These are phyloP conservation scores for Drymonia ruficornis DNA, from an alignment of 2,888 invertebrate genomes.

Conservation along the genomic window DNA sequence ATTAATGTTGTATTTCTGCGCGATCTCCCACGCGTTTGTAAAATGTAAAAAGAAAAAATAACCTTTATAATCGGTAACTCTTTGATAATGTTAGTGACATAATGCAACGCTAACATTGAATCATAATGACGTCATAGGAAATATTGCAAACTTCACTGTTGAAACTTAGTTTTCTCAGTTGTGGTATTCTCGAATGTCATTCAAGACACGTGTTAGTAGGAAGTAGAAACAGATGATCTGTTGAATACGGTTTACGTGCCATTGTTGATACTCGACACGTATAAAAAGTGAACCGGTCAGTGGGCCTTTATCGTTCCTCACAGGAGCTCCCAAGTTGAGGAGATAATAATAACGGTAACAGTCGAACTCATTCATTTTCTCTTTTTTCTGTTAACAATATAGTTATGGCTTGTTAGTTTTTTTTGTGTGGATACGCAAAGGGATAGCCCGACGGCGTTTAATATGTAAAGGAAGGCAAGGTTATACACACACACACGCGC, in stretches of 20 bases:
- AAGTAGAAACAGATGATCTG: constrained; percentile 71
- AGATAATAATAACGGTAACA: constrained; percentile 82
- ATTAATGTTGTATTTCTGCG: no score
- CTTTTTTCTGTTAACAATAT: constrained; percentile 78
- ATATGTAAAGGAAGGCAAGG: constrained; percentile 85
- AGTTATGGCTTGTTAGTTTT: constrained; percentile 66
- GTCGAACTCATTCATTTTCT: constrained; percentile 81
- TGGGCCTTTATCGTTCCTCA: constrained; percentile 74
- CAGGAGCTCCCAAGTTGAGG: constrained; percentile 72
- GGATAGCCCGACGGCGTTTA: constrained; percentile 83
- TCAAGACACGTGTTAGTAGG: constrained; percentile 61
- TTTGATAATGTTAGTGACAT: no score
- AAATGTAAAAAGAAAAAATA: no score
- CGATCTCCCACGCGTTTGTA: no score
- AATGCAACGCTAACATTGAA: constrained; percentile 8
- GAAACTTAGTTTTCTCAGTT: neutral
- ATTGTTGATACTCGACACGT: constrained; percentile 76
- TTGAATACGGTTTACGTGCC: constrained; percentile 79
- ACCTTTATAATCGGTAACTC: no score
- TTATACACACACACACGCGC: constrained; percentile 80
- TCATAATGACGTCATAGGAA: neutral
- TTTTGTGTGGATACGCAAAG: constrained; percentile 82
- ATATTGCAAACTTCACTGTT: neutral
- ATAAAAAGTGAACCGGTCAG: constrained; percentile 83
- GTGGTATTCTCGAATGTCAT: constrained; percentile 25